Conservation (phyloP, 1,140 invertebrate genomes). For the Pachypsylla venusta region DNA sequence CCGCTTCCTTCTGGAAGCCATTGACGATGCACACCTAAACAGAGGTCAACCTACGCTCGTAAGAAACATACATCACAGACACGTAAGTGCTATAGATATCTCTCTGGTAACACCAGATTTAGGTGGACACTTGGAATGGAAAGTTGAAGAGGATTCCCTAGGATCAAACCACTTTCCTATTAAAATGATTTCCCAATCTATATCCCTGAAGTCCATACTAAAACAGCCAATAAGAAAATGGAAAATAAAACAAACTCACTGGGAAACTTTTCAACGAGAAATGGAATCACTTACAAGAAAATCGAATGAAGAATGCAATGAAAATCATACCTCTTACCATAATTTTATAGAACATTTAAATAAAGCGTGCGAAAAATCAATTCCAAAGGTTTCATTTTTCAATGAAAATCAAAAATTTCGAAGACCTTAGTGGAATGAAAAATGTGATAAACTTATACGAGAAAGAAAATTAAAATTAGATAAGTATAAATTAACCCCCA, state of each 20-base stretch:
- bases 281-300: too few species aligned
- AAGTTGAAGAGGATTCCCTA: not conserved
- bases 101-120: not conserved
- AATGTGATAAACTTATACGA: not conserved
- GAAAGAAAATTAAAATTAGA: not conserved
- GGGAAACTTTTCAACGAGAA: too few species aligned
- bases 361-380: not conserved
- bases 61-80: not conserved
- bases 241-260: too few species aligned
- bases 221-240: too few species aligned
- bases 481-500: not conserved
- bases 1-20: not conserved
- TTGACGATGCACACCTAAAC: not conserved
- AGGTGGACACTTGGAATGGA: not conserved
- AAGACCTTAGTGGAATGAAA: not conserved
- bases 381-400: not conserved
- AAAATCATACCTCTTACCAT: not conserved
- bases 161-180: slow-evolving; percentile 2
- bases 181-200: not conserved
- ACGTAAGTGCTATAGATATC: not conserved
- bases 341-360: not conserved
- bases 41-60: not conserved
- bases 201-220: too few species aligned
- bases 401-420: slow-evolving; percentile 1
- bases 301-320: too few species aligned